Evolutionary conservation across 1,140 invertebrate genomes (phyloP), one percentile per base, ranked within the genome.

Genomic region (Drosophila grimshawi): DNA sequence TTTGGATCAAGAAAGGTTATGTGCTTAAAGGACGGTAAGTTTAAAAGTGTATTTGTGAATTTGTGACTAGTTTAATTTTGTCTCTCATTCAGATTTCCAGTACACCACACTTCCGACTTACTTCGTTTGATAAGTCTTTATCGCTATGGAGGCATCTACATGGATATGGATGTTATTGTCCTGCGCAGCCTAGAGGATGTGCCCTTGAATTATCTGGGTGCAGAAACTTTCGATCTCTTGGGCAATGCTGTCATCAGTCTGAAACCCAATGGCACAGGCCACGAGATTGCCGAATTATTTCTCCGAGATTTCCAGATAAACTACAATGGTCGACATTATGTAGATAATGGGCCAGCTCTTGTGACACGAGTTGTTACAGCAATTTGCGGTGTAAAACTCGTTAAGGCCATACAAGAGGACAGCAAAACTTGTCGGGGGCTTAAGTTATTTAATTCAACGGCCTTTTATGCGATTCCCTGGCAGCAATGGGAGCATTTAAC

Each of bases 81-180:
- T 41, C 19, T 56, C 39, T 6, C 0, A 56, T 7, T 37, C 30
- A 74, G 71, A 1, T 74, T 2, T 43, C 65, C 53, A 4, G 62
- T 49, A 7, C 43, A 62, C 8, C 65, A 68, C 35, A 94, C 95
- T 67, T 94, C 94, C n/a, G 96, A 96, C 83, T 93, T 96, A 4
- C 85, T 97, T 8, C 93, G 96, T 61, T 96, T 95, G 69, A 79
- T 96, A 5, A 95, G 95, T 0, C 90, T 97, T 0, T 96, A 95
- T 93, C 96, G 96, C 86, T 96, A 94, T 65, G 95, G 96, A 32
- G 96, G 96, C 1, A 95, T 96, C 49, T 97, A 97, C 86, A 81
- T 97, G 37, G 96, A 97, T 76, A 86, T 96, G 55, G 96, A 97
- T 80, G 94, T 97, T 1, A 94, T 97, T 5, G 93, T 96, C 1